Evolutionary conservation across 2,113 vertebrate genomes (phyloP), one percentile per base, ranked within the genome.

Genomic region (Phocoena sinus): DNA sequence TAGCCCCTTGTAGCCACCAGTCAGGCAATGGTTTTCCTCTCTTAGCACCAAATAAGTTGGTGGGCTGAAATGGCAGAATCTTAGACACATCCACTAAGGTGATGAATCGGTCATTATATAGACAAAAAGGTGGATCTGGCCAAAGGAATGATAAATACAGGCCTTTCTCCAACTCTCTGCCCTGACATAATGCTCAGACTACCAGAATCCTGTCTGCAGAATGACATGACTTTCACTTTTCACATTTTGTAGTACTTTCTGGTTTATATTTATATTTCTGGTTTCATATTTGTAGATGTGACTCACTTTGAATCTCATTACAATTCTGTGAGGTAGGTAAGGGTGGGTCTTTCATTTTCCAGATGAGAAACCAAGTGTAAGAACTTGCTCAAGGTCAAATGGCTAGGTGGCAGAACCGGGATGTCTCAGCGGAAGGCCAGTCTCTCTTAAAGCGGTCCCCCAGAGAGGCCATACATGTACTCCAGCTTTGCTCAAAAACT

Each of bases 311-410:
- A 89, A 85, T 85, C 44, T 91, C 68, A 76, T 77, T 44, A 36
- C 38, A 67, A 18, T 68, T 23, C 56, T 26, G 62, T 63, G 83
- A 90, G 77, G 53, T n/a, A 82, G 77, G 56, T 13, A 18, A 21
- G 81, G 89, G 79, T 41, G 68, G 74, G 28, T 47, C 33, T 85
- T 95, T 85, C 25, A 68, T 47, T 77, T 96, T 97, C 79, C 79
- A 74, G 65, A 68, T 68, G 79, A 92, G 86, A 96, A 96, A 73
- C 41, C 62, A 89, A 77, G 76, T 65, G 31, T 62, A 20, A 95
- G 82, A 95, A 88, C 2, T 60, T n/a, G 74, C 44, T 89, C 31
- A 25, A 28, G 41, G 82, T 47, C 77, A 81, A 50, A 65, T 15
- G 60, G 58, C 18, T 18, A 26, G 73, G 26, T 60, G 94, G 60